Conservation (phyloP, 2,888 invertebrate species). For the Caenorhabditis sinica region DNA sequence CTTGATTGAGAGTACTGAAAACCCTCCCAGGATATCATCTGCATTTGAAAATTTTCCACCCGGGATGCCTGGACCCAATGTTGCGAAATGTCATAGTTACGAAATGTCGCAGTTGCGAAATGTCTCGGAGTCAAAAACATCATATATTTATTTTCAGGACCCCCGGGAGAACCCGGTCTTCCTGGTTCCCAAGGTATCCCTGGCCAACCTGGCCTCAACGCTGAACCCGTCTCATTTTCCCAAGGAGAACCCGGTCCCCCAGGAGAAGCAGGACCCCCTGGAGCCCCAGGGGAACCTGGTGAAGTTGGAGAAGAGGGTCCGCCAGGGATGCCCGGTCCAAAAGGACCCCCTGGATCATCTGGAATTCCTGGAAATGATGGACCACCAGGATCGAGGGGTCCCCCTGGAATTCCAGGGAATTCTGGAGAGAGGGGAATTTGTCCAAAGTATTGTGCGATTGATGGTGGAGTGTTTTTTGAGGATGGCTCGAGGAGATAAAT, state of each 20-base stretch:
- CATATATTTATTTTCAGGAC: conserved; percentile 24
- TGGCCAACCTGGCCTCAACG: conserved; percentile 56
- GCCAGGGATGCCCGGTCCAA: conserved; percentile 66
- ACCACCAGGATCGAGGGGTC: conserved; percentile 69
- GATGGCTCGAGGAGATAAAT: conserved; percentile 61
- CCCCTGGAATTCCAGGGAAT: conserved; percentile 70
- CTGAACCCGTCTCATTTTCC: conserved; percentile 35
- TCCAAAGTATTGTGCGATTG: conserved; percentile 68
- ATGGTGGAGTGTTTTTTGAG: conserved; percentile 67
- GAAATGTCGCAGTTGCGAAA: no score
- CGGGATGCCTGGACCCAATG: no score
- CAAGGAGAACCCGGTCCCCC: conserved; percentile 67
- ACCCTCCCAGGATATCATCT: no score
- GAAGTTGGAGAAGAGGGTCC: conserved; percentile 60
- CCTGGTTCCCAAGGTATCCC: conserved; percentile 57
- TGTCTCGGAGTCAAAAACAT: not conserved
- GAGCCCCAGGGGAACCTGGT: conserved; percentile 64
- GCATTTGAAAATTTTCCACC: no score
- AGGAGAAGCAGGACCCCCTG: conserved; percentile 63
- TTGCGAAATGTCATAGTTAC: no score
- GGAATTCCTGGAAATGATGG: conserved; percentile 67
- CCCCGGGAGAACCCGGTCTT: conserved; percentile 62
- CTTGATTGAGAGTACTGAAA: no score
- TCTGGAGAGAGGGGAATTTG: conserved; percentile 67
- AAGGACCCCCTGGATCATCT: conserved; percentile 57